Base-by-base conservation (phyloP, 1,140 invertebrate species). In the Hylaeus anthracinus region DNA sequence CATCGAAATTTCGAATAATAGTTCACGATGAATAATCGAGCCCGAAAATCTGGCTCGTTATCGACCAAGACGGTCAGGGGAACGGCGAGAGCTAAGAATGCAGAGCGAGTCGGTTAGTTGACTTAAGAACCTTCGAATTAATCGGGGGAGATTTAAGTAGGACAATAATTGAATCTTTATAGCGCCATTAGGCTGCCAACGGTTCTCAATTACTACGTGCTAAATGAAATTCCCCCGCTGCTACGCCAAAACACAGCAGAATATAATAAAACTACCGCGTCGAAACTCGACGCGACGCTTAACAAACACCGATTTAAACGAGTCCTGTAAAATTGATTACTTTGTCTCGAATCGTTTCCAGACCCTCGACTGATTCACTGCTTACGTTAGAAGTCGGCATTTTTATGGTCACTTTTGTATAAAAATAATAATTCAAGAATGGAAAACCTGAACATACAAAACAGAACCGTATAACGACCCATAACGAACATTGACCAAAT, bases 161-260 rank as follows among this genome's bases (percentile, higher is more conserved):
- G 43, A 43, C 60, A 72, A 72, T 72, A 72, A 72, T 79, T 65
- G 77, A 72, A 79, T 72, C 60, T 58, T 72, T 64, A 65, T 45
- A 3, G 41, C n/a, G 3, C 26, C 45, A 48, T 72, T 61, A 71
- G 71, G 39, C 56, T 56, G 2, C 67, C 37, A 48, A 63, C 65
- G 55, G 67, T 60, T 77, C 43, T 45, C 64, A 76, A 69, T 70
- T 51, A 77, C 45, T 41, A 6, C 12, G 65, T 51, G 45, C 65
- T 67, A 67, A 67, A 67, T 53, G 65, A 45, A n/a, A 72, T 15
- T 14, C 39, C n/a, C 1, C 9, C 37, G 9, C n/a, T 3, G 56
- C 41, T 43, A 43, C 39, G 39, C 39, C 53, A 58, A 5, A 37
- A 45, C n/a, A 2, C 8, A 10, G 45, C 48, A 12, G n/a, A 37